phyloP scores from a whole-genome alignment of 1,140 invertebrate species.

The Zelostemma sp. region DNA sequence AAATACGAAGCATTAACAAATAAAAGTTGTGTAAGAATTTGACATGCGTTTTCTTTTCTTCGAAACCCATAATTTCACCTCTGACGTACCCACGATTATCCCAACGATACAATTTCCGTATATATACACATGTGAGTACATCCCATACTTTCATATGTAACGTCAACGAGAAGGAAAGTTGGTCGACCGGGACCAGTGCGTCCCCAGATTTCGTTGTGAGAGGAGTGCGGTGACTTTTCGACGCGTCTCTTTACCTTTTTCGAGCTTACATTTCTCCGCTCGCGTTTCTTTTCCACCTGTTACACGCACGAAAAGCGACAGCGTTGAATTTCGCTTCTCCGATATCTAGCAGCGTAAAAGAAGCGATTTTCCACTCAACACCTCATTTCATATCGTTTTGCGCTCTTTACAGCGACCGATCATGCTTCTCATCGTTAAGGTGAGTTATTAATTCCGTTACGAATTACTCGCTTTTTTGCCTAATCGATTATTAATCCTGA shows the following conservation, averaged over 20 bases:
- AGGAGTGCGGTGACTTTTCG: slow-evolving; percentile 34
- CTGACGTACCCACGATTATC: neutral
- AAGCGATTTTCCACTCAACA: slow-evolving; percentile 13
- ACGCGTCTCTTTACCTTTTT: slow-evolving; percentile 12
- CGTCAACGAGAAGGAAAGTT: slow-evolving; percentile 55
- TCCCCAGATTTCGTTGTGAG: slow-evolving; percentile 54
- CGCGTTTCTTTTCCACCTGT: slow-evolving; percentile 35
- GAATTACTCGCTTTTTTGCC: neutral
- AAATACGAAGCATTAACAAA: slow-evolving; percentile 2
- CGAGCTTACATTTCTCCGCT: slow-evolving; percentile 10
- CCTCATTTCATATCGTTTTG: slow-evolving; percentile 10
- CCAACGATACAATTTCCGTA: neutral
- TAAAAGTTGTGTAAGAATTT: slow-evolving; percentile 3
- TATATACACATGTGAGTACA: slow-evolving; percentile 11
- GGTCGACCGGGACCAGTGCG: slow-evolving; percentile 50
- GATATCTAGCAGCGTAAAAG: slow-evolving; percentile 25
- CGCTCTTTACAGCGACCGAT: slow-evolving; percentile 3
- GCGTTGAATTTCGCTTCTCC: slow-evolving; percentile 27
- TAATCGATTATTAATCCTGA: no score
- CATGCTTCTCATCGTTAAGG: slow-evolving; percentile 24
- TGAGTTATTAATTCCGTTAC: slow-evolving; percentile 24
- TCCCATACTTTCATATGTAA: slow-evolving; percentile 57
- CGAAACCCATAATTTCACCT: neutral
- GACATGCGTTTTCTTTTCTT: neutral
- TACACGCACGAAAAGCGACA: slow-evolving; percentile 29